Percentiles rank a stretch among this genome's conserved stretches.
Conservation (phyloP, 1,140 invertebrate species). For the Drosophila nigromelanica region DNA sequence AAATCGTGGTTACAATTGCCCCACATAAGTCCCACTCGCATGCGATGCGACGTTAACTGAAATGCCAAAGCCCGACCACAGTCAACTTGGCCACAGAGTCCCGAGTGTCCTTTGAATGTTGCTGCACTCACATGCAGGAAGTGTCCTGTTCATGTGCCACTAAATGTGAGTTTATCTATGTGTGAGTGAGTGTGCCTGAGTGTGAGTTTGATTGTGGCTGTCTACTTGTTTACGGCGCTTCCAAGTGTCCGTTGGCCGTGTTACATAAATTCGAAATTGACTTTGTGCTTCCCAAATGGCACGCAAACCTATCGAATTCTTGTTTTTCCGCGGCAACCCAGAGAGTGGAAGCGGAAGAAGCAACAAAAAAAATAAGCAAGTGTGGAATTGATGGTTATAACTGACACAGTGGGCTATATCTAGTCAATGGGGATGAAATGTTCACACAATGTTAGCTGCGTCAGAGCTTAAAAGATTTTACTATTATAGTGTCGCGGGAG, state of each 20-base stretch:
- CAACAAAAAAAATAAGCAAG: conserved; percentile 6
- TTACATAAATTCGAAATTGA: conserved; percentile 78
- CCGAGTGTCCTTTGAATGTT: conserved; percentile 42
- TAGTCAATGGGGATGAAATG: too few species aligned
- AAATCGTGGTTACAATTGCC: conserved; percentile 58
- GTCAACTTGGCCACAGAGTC: conserved; percentile 59
- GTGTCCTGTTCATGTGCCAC: conserved; percentile 14
- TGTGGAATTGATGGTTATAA: conserved; percentile 14
- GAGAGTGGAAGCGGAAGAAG: conserved; percentile 3
- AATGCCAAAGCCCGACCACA: conserved; percentile 63
- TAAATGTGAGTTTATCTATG: conserved; percentile 9
- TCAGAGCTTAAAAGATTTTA: too few species aligned
- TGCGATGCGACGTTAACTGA: conserved; percentile 65
- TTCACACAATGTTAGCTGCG: too few species aligned
- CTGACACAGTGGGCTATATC: conserved; percentile 4
- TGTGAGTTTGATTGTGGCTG: conserved; percentile 37
- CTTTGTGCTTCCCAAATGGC: conserved; percentile 59
- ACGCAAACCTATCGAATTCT: conserved; percentile 63
- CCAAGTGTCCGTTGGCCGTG: conserved; percentile 72
- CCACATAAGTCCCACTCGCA: conserved; percentile 28
- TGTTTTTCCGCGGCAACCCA: conserved; percentile 20
- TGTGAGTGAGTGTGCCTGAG: conserved; percentile 3
- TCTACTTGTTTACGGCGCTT: conserved; percentile 70
- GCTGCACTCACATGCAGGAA: conserved; percentile 53
- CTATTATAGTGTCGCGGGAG: too few species aligned